Conservation (phyloP, 2,113 vertebrate species). For the Cinclus cinclus region DNA sequence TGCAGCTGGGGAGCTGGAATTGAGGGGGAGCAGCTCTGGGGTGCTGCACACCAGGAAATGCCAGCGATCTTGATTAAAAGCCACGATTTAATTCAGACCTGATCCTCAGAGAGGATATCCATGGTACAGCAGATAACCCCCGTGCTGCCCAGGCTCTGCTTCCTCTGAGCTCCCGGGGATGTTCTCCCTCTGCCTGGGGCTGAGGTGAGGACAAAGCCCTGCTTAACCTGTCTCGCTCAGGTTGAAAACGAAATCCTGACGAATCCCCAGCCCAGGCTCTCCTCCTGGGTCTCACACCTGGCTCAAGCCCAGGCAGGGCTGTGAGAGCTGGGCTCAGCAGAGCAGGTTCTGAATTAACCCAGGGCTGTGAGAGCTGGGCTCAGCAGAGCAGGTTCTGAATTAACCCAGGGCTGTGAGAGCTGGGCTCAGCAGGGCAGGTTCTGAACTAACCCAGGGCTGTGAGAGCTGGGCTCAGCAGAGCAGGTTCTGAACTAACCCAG, state of each 20-base stretch:
- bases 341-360: background rate
- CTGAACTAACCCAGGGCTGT: too few species aligned
- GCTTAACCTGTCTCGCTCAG: background rate
- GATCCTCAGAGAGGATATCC: background rate
- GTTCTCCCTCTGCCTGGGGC: background rate
- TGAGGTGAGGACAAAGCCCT: background rate
- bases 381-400: background rate
- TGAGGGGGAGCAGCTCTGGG: background rate
- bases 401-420: background rate
- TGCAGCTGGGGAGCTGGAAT: fast-evolving
- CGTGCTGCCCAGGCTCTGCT: background rate
- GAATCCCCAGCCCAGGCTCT: background rate
- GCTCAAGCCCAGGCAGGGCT: background rate
- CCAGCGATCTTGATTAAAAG: background rate
- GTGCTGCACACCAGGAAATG: background rate
- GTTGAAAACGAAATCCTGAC: background rate
- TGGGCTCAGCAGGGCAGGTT: background rate
- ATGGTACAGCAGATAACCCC: background rate
- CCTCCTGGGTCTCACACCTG: background rate
- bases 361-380: background rate
- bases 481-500: background rate
- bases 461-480: background rate
- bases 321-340: background rate
- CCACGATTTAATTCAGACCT: fast-evolving
- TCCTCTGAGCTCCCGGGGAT: fast-evolving